Conservation (phyloP, 2,888 invertebrate genomes). For the Piscicola geometra region DNA sequence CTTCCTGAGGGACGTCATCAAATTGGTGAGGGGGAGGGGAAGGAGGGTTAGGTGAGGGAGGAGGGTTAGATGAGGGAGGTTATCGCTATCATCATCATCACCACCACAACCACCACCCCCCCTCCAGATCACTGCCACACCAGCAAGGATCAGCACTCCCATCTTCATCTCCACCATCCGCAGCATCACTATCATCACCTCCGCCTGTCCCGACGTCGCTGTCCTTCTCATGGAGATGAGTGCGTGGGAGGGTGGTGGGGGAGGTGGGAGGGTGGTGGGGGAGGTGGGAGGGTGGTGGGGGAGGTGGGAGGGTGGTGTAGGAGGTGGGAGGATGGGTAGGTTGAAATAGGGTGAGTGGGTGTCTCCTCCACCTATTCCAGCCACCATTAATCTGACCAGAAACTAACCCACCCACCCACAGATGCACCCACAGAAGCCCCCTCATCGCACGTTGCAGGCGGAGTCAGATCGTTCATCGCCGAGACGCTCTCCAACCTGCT, state of each 20-base stretch:
- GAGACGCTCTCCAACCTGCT: slow-evolving; percentile 88
- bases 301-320: no score
- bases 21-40: slow-evolving; percentile 64
- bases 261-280: neutral
- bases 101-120: neutral
- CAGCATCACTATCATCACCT: slow-evolving; percentile 92
- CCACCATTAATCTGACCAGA: no score
- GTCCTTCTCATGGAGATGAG: slow-evolving; percentile 82
- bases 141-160: slow-evolving; percentile 84
- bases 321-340: no score
- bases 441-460: no score
- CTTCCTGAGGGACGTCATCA: slow-evolving; percentile 84
- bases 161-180: slow-evolving; percentile 94
- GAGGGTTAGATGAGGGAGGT: neutral
- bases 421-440: no score
- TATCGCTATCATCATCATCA: neutral
- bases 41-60: neutral
- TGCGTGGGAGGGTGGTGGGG: slow-evolving; percentile 48
- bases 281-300: no score
- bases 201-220: slow-evolving; percentile 87
- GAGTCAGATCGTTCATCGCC: slow-evolving; percentile 74
- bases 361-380: no score
- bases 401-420: no score
- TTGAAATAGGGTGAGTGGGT: no score
- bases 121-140: slow-evolving; percentile 81